Evolutionary conservation across 1,140 invertebrate species (phyloP).

Genomic region (Adelges cooleyi): DNA sequence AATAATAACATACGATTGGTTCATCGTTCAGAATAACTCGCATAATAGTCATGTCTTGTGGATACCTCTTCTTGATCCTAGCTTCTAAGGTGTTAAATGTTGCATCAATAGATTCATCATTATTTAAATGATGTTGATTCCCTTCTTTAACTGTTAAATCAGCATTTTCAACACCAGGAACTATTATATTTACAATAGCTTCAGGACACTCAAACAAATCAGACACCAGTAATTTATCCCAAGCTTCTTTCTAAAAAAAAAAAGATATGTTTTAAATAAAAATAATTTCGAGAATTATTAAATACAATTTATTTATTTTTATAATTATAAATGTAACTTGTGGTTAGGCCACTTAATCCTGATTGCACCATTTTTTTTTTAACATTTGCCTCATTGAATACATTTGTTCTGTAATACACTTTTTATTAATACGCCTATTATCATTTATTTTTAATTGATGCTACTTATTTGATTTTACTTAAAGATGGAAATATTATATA

Average conservation of each 20-base stretch:
- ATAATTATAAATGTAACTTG: too few relatives aligned
- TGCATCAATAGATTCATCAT: not conserved
- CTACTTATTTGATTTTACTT: too few relatives aligned
- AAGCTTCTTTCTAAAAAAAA: not conserved
- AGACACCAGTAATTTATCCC: not conserved
- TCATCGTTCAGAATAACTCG: not conserved
- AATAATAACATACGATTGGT: conserved; percentile 11
- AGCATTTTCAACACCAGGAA: not conserved
- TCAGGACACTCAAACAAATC: not conserved
- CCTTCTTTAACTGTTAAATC: not conserved
- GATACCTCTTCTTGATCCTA: not conserved
- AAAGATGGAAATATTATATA: too few relatives aligned
- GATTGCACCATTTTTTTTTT: too few relatives aligned
- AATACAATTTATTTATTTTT: too few relatives aligned
- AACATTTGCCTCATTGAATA: too few relatives aligned
- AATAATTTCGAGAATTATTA: too few relatives aligned
- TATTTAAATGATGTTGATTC: not conserved
- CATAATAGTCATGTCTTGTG: not conserved
- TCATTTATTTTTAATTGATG: too few relatives aligned
- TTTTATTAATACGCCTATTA: too few relatives aligned
- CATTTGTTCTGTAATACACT: too few relatives aligned
- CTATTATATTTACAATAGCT: not conserved
- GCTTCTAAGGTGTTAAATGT: not conserved
- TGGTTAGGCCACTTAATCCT: too few relatives aligned
- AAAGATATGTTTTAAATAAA: too few relatives aligned